Evolutionary conservation across 2,888 invertebrate genomes (phyloP).

Genomic region (Drosophila pegasa): DNA sequence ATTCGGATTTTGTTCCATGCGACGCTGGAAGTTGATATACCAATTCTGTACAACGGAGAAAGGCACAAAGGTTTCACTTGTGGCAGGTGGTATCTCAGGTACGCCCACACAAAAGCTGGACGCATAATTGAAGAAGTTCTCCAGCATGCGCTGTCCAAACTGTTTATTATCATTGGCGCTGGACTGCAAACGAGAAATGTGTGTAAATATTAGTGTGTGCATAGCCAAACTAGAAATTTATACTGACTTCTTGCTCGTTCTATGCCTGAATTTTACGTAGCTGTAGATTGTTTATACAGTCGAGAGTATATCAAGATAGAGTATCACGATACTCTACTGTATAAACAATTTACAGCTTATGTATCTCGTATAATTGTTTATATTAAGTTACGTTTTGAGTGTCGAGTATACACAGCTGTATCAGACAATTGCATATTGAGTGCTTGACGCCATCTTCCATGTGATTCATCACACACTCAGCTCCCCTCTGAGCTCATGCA

Average conservation of each 20-base stretch:
- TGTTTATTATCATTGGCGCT: slow-evolving; percentile 87
- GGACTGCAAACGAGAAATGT: slow-evolving; percentile 64
- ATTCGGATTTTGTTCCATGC: slow-evolving; percentile 95
- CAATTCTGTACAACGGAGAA: slow-evolving; percentile 94
- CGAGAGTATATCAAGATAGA: too few species aligned
- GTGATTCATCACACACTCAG: neutral
- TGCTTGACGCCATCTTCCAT: neutral
- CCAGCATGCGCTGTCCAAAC: slow-evolving; percentile 95
- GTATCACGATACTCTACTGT: too few species aligned
- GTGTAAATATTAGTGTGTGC: slow-evolving; percentile 1
- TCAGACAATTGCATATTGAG: neutral
- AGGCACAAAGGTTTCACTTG: slow-evolving; percentile 92
- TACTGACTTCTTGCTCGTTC: neutral
- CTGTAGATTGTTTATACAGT: too few species aligned
- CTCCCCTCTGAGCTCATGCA: too few species aligned
- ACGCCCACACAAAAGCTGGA: slow-evolving; percentile 95
- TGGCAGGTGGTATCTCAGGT: slow-evolving; percentile 91
- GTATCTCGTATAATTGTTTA: neutral
- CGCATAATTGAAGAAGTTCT: slow-evolving; percentile 96
- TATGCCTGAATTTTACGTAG: too few species aligned
- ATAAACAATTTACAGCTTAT: too few species aligned
- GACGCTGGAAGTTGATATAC: slow-evolving; percentile 96
- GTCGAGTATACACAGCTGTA: neutral
- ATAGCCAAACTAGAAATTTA: neutral
- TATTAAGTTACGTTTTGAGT: neutral